Evolutionary conservation across 2,888 invertebrate species (phyloP), one percentile per base, ranked within the genome.

Genomic region (Caenorhabditis drosophilae): DNA sequence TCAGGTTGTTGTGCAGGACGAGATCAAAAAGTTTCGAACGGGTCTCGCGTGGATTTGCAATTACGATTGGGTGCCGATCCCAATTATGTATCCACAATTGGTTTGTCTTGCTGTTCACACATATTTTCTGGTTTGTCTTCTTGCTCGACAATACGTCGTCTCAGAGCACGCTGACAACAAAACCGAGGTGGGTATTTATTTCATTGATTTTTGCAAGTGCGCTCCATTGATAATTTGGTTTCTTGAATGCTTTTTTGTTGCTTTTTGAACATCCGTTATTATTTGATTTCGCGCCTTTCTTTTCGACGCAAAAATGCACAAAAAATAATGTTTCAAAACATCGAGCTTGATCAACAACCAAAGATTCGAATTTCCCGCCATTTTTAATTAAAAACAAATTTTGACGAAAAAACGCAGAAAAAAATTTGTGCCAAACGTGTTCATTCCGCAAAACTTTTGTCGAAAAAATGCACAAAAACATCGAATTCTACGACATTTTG

Each of bases 71-170:
- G 75, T 76, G 20, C 73, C 75, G 0, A 75, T 75, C 23, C 75
- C 75, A 7, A 75, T 75, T 35, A 75, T 75, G 75, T 75, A 75
- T 42, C 75, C 75, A 11, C 75, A 73, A 26, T 26, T 73, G 40
- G 73, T 76, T 3, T 76, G 75, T 58, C 55, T 79, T 16, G 80
- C 80, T 9, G 81, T 81, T 1, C 76, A 81, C 47, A 72, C 75
- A 6, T 81, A 81, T 55, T 81, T 81, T 49, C 41, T 81, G 26
- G 71, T 81, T 18, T 80, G 79, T 49, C 57, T 81, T 2, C 47
- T 81, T 34, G 78, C 79, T 4, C 49, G 81, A 31, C 80, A 81
- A 48, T 80, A 77, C 53, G 59, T 81, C 36, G 70, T 75, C 2
- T 63, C 70, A 0, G 75, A 75, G 42, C 73, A 73, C 38, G 73